These are phyloP conservation scores for Noctua janthina DNA, from an alignment of 2,888 invertebrate genomes.

Conservation along the genomic window DNA sequence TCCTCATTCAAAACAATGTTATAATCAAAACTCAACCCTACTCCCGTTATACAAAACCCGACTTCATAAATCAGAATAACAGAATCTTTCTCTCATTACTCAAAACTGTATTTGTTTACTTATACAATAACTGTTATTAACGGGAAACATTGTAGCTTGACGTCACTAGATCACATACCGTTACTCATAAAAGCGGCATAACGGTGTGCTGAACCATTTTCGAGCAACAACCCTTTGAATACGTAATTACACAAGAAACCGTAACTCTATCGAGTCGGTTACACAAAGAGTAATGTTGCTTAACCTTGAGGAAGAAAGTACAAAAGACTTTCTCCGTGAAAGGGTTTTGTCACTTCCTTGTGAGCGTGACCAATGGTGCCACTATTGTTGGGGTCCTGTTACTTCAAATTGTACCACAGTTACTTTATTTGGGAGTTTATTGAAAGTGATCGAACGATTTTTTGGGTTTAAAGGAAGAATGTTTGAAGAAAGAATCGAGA, in stretches of 20 bases:
- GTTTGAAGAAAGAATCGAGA: conserved; percentile 6
- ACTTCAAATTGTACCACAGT: conserved; percentile 72
- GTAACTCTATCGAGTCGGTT: conserved; percentile 81
- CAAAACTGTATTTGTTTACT: conserved; percentile 78
- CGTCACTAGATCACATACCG: conserved; percentile 77
- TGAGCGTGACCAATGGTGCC: conserved; percentile 77
- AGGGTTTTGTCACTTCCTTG: conserved; percentile 81
- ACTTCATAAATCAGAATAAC: conserved; percentile 63
- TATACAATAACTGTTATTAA: conserved; percentile 62
- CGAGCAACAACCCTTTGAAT: conserved; percentile 85
- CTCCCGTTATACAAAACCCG: conserved; percentile 27
- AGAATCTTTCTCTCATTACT: conserved; percentile 77
- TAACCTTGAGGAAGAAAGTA: conserved; percentile 84
- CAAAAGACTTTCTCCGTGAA: conserved; percentile 87
- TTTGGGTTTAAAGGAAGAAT: conserved; percentile 37
- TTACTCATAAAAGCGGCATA: conserved; percentile 82
- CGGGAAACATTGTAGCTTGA: conserved; percentile 61
- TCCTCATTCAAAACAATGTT: conserved; percentile 25
- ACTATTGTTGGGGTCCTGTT: conserved; percentile 70
- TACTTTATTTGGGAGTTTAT: conserved; percentile 61
- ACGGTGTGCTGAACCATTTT: conserved; percentile 82
- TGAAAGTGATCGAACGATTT: conserved; percentile 63
- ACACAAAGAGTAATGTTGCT: conserved; percentile 85
- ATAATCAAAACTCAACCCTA: conserved; percentile 34
- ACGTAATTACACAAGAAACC: conserved; percentile 87